phyloP scores from a whole-genome alignment of 2,113 vertebrate species.

The Charadrius vociferus region DNA sequence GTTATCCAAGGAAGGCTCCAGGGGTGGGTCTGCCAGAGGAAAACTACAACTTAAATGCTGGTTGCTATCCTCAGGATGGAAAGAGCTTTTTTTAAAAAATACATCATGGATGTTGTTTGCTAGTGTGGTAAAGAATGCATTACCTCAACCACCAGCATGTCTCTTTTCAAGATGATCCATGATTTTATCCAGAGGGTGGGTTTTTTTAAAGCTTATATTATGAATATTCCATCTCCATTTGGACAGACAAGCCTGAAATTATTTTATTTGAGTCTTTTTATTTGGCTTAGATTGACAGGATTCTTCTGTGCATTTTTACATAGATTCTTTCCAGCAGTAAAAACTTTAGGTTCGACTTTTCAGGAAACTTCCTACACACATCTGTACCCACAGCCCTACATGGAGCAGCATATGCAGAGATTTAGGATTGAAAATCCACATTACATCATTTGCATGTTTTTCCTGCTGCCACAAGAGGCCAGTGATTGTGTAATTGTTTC shows the following conservation, averaged over 20 bases:
- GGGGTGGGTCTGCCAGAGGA: neutral
- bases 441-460: neutral
- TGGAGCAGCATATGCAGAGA: neutral
- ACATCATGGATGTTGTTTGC: neutral
- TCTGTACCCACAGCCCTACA: neutral
- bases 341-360: neutral
- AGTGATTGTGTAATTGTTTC: neutral
- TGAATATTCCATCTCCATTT: neutral
- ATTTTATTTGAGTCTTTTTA: neutral
- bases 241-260: neutral
- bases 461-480: slow-evolving; percentile 10
- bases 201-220: neutral
- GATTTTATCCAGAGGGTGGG: neutral
- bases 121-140: neutral
- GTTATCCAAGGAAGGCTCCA: neutral
- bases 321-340: neutral
- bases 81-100: neutral
- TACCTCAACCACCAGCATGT: neutral
- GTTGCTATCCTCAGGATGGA: neutral
- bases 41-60: neutral
- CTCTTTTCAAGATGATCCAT: neutral
- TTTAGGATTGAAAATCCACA: neutral
- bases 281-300: neutral
- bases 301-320: neutral
- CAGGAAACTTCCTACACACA: neutral